Evolutionary conservation across 2,797 vertebrate genomes (phyloP).

Genomic region (Anguilla marmorata): DNA sequence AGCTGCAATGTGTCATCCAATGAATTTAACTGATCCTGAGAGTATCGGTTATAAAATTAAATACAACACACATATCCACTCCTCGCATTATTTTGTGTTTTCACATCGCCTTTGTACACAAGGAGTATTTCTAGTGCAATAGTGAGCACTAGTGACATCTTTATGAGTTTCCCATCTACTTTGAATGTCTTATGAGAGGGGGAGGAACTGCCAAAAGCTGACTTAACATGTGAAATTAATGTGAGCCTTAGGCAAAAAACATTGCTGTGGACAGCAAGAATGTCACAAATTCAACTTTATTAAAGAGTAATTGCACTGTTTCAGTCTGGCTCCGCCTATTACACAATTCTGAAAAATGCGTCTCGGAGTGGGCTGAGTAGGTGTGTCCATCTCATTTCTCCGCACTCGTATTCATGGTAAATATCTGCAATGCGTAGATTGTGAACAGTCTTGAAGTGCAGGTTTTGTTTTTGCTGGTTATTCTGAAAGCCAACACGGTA

Average conservation of each 20-base stretch:
- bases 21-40: neutral
- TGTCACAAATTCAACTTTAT: constrained; percentile 15
- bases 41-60: neutral
- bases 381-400: too few relatives aligned
- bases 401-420: too few relatives aligned
- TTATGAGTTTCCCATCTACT: constrained; percentile 43
- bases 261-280: constrained; percentile 31
- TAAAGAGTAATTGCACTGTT: too few relatives aligned
- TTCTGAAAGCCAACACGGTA: too few relatives aligned
- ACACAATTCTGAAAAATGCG: too few relatives aligned
- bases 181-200: constrained; percentile 30
- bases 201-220: constrained; percentile 36
- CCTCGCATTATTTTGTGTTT: neutral
- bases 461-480: too few relatives aligned
- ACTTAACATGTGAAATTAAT: constrained; percentile 33
- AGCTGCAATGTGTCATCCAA: neutral
- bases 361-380: too few relatives aligned
- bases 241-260: constrained; percentile 35
- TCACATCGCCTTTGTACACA: constrained; percentile 28
- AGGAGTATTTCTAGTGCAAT: constrained; percentile 30
- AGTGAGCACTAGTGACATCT: constrained; percentile 35
- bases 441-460: too few relatives aligned
- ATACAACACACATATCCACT: neutral
- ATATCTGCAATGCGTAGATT: too few relatives aligned
- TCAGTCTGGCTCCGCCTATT: too few relatives aligned